Evolutionary conservation across 2,888 invertebrate genomes (phyloP).

Genomic region (Cryptocephalus moraei): DNA sequence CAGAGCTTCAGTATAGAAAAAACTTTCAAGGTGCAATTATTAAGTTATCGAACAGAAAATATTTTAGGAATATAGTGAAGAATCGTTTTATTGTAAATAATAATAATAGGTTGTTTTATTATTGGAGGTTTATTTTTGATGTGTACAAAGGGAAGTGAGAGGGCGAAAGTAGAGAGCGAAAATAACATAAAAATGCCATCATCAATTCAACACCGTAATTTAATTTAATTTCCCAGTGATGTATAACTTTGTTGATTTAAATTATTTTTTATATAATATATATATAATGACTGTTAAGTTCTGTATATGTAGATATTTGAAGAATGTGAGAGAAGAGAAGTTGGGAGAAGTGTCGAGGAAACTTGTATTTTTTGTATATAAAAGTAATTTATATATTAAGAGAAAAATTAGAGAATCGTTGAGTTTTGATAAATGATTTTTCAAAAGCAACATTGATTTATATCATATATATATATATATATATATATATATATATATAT

Average conservation of each 20-base stretch:
- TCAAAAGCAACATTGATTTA: slow-evolving; percentile 16
- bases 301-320: not conserved
- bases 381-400: slow-evolving; percentile 16
- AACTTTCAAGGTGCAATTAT: slow-evolving; percentile 19
- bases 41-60: slow-evolving; percentile 5
- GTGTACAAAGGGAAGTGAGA: slow-evolving; percentile 10
- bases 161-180: not conserved
- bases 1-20: not conserved
- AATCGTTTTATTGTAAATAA: not conserved
- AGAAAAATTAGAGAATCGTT: slow-evolving; percentile 21
- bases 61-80: slow-evolving; percentile 3
- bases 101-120: slow-evolving; percentile 25
- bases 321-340: slow-evolving; percentile 4
- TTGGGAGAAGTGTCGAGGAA: not conserved
- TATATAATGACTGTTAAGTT: slow-evolving; percentile 4
- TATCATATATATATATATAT: not conserved
- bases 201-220: slow-evolving; percentile 3
- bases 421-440: slow-evolving; percentile 17
- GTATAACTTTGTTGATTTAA: slow-evolving; percentile 19
- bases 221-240: slow-evolving; percentile 17
- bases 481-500: not conserved
- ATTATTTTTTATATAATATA: slow-evolving; percentile 12
- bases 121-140: slow-evolving; percentile 24
- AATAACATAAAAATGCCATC: slow-evolving; percentile 3
- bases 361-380: slow-evolving; percentile 24